Percentiles rank a stretch among this genome's conserved stretches.
These are phyloP conservation scores for Dysidea cf. avara DNA, from an alignment of 37 sponge, comb jelly and placozoan species.

Conservation along the genomic window DNA sequence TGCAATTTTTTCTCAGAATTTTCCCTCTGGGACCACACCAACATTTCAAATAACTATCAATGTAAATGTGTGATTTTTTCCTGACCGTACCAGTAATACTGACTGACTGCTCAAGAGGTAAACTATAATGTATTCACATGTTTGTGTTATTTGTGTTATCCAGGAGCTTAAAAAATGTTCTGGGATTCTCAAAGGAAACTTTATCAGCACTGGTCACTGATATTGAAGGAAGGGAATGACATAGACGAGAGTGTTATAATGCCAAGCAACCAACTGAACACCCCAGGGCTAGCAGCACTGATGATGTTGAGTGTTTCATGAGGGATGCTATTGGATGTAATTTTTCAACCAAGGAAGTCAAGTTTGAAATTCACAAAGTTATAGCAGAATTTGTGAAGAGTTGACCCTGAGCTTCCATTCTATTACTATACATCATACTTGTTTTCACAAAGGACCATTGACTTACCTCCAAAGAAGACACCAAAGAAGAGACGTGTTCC, in stretches of 20 bases:
- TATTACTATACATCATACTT: conserved; percentile 22
- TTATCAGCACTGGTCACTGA: conserved; percentile 16
- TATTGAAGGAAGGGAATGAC: conserved; percentile 31
- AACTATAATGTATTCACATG: too few relatives aligned
- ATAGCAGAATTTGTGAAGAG: conserved; percentile 33
- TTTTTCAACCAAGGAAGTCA: conserved; percentile 7
- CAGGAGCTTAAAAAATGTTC: conserved; percentile 9
- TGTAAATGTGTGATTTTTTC: too few relatives aligned
- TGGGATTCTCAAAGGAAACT: conserved; percentile 29
- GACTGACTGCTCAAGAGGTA: too few relatives aligned
- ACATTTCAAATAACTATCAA: too few relatives aligned
- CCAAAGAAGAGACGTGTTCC: neutral
- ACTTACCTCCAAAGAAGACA: neutral
- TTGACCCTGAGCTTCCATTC: conserved; percentile 10
- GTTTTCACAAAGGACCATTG: conserved; percentile 14
- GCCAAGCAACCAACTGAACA: conserved; percentile 6
- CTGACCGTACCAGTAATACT: too few relatives aligned
- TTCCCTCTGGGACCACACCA: too few relatives aligned
- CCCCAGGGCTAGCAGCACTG: conserved; percentile 34
- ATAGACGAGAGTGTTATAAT: neutral
- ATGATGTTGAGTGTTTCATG: conserved; percentile 37
- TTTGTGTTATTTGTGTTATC: too few relatives aligned
- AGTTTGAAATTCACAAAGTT: neutral
- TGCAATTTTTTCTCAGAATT: too few relatives aligned
- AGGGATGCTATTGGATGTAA: conserved; percentile 7